Evolutionary conservation across 2,888 invertebrate species (phyloP), one percentile per base, ranked within the genome.

Genomic region (Plebejus anna): DNA sequence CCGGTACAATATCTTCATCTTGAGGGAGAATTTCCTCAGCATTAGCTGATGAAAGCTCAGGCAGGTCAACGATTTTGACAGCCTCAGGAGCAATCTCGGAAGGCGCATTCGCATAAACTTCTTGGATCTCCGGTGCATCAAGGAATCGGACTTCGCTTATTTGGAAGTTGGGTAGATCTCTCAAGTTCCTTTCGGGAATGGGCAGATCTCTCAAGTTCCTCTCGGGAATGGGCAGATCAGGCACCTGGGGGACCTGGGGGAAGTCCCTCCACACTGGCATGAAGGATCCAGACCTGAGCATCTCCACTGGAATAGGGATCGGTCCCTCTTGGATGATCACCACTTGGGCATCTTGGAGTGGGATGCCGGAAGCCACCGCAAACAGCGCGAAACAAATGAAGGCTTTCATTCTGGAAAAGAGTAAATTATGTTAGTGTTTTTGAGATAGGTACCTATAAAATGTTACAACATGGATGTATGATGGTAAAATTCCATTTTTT

Each of bases 361-460:
- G 73, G 16, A 73, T 73, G 55, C 55, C 73, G 2, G 73, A 36
- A 1, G 72, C 76, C 76, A 76, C 76, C 38, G 76, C 76, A 28
- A 76, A 28, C 22, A 76, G n/a, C 7, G 72, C 71, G 28, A 76
- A 76, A 42, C 22, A 76, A 36, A 76, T 9, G 2, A 76, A 42
- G 32, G 71, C 59, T 57, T 76, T 72, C 76, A 76, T 76, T 66
- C 66, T 75, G 47, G 13, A 36, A 66, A 66, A 5, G 32, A 32
- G 32, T 32, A 36, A 16, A 47, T 47, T 13, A 22, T 42, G 38
- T 32, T 11, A 28, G 32, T 36, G 32, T 32, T 32, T 61, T 4
- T 28, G 59, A 7, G 2, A 59, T 59, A 16, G n/a, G 2, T 4
- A 16, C 13, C 55, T 16, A 13, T 55, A 0, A 22, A n/a, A 61